Evolutionary conservation across 2,888 invertebrate genomes (phyloP).

Genomic region (Folsomia candida): DNA sequence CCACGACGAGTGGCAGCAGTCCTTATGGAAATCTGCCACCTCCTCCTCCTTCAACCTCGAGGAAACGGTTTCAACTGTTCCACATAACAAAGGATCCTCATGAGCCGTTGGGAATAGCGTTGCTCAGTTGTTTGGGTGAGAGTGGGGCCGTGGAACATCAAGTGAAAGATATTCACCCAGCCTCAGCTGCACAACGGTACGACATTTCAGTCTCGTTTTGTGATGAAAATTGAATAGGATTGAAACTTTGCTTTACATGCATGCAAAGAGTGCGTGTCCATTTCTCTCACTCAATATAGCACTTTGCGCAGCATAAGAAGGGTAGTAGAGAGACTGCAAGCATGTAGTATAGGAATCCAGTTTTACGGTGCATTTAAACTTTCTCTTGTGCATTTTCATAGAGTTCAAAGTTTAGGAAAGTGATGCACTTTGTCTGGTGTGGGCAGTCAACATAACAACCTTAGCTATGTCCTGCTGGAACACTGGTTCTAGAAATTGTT

Average conservation of each 20-base stretch:
- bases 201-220: background rate
- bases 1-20: background rate
- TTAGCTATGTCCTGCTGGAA: no score
- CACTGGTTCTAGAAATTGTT: no score
- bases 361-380: conserved; percentile 2
- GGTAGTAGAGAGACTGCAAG: no score
- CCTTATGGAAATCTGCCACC: conserved; percentile 26
- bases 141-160: conserved; percentile 35
- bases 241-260: conserved; percentile 16
- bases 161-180: conserved; percentile 34
- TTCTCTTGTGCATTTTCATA: background rate
- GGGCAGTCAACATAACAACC: no score
- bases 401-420: no score
- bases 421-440: no score
- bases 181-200: conserved; percentile 46
- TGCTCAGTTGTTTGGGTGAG: conserved; percentile 17
- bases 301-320: no score
- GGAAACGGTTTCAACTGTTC: conserved; percentile 47
- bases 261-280: background rate
- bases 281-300: background rate
- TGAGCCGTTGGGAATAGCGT: conserved; percentile 42
- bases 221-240: conserved; percentile 16
- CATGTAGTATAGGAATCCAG: background rate
- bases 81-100: conserved; percentile 42
- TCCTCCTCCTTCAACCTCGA: conserved; percentile 31